A percentile compares a stretch with the other conserved stretches of the same genome.
phyloP scores from a whole-genome alignment of 2,888 invertebrate species.

The Mellilla xanthometata region DNA sequence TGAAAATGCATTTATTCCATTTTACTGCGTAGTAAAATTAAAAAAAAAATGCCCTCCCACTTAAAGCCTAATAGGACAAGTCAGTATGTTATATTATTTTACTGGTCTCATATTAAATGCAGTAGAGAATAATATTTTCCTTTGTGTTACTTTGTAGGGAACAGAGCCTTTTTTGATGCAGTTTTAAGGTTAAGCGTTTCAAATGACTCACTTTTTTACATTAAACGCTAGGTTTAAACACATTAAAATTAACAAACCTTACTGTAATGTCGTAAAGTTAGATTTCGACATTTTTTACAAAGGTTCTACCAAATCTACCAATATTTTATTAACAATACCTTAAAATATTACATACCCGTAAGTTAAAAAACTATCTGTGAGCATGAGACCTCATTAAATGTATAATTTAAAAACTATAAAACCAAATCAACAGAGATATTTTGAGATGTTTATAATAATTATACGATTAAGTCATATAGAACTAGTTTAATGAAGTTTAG shows the following conservation, averaged over 20 bases:
- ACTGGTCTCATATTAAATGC: conserved; percentile 29
- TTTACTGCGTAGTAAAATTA: conserved; percentile 52
- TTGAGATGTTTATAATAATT: conserved; percentile 1
- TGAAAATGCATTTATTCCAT: conserved; percentile 52
- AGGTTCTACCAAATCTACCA: too few species aligned
- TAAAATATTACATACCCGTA: too few species aligned
- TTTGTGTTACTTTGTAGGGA: conserved; percentile 36
- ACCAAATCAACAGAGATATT: background rate
- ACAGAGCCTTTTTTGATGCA: conserved; percentile 7
- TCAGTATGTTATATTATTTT: conserved; percentile 32
- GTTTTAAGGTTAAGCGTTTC: conserved; percentile 8
- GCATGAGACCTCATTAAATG: background rate
- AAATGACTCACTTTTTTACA: background rate
- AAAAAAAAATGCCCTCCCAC: conserved; percentile 42
- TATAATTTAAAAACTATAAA: conserved; percentile 7
- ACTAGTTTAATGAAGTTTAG: conserved; percentile 1
- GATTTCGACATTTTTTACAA: too few species aligned
- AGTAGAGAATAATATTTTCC: conserved; percentile 32
- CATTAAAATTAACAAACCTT: too few species aligned
- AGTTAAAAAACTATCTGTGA: too few species aligned
- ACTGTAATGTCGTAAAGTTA: too few species aligned
- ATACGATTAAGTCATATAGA: conserved; percentile 7
- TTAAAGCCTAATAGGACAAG: conserved; percentile 36
- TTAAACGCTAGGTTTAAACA: too few species aligned
- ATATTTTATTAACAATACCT: too few species aligned